Percentiles rank a stretch among this genome's conserved stretches.
Evolutionary conservation across 2,888 invertebrate species (phyloP).

Genomic region (Biston stratarius): DNA sequence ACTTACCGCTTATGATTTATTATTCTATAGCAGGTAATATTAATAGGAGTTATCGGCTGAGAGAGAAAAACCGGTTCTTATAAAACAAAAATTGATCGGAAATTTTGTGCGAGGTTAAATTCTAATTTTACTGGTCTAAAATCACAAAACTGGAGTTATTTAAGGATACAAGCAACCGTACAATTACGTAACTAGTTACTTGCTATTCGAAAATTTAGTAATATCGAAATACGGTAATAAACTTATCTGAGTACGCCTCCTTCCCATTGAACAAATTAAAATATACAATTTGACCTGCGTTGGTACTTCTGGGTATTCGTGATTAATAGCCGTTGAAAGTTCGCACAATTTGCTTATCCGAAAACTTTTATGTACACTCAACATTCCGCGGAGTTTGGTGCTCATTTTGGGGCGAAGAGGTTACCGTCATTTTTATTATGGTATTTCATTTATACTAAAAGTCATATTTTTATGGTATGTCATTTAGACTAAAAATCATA

Average conservation of each 20-base stretch:
- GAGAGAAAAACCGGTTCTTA: no score
- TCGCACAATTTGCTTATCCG: constrained; percentile 51
- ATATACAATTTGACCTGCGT: constrained; percentile 46
- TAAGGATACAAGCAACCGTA: no score
- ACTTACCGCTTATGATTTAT: no score
- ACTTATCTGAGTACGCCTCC: constrained; percentile 3
- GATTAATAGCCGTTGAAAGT: constrained; percentile 57
- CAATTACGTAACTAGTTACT: no score
- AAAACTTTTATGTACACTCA: constrained; percentile 41
- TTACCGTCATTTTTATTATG: not conserved
- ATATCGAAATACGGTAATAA: not conserved
- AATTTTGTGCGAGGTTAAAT: no score
- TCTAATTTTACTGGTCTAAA: no score
- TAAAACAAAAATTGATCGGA: no score
- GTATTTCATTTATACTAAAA: no score
- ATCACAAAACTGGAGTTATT: no score
- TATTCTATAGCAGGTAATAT: no score
- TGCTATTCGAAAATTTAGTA: not conserved
- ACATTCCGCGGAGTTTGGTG: constrained; percentile 25
- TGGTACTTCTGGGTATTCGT: constrained; percentile 54
- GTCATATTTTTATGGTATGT: no score
- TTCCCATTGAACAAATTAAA: constrained; percentile 43
- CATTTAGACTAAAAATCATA: not conserved
- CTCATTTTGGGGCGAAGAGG: constrained; percentile 25
- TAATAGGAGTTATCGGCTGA: no score